Evolutionary conservation across 2,888 invertebrate species (phyloP), one percentile per base, ranked within the genome.

Genomic region (Tetranychus truncatus): DNA sequence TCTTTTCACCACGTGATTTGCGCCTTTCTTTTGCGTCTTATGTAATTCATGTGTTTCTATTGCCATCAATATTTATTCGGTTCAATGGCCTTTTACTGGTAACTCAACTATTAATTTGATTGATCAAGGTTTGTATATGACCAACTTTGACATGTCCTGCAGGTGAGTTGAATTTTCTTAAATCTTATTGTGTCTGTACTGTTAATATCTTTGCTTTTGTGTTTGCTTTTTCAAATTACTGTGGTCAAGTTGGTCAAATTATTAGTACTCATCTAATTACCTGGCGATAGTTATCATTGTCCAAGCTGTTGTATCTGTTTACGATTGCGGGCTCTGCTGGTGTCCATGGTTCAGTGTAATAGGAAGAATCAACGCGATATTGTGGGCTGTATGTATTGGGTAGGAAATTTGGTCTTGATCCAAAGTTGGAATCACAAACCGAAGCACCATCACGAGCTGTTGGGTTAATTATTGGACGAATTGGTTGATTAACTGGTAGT

Each of bases 401-500:
- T 55, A 69, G 24, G 34, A 24, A 69, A 69, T 69, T 24, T n/a
- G 69, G 69, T n/a, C 18, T 20, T 11, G 21, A 24, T 7, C 69
- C 69, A 8, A 20, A 69, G 20, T 69, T 69, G 11, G 21, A 69
- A 21, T 69, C 69, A 21, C 69, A 69, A 24, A 20, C 34, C 5
- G 11, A 20, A 69, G 69, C 69, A 20, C 69, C 69, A 69, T 69
- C 69, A 24, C 69, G 69, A 11, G 34, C 69, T 24, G 76, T 76
- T 20, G 76, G 77, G 66, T 76, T 69, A 72, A 77, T 74, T 3
- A 76, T 74, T 55, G 76, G 76, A 66, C 72, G 66, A 18, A 83
- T 95, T 0, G 97, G 96, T 82, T 95, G 95, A 84, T 97, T 97
- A 34, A 97, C 94, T 0, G 95, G 92, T 71, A 99, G 86, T 83